Base-by-base conservation (phyloP, 2,888 invertebrate species). In the Podotricha telesiphe region DNA sequence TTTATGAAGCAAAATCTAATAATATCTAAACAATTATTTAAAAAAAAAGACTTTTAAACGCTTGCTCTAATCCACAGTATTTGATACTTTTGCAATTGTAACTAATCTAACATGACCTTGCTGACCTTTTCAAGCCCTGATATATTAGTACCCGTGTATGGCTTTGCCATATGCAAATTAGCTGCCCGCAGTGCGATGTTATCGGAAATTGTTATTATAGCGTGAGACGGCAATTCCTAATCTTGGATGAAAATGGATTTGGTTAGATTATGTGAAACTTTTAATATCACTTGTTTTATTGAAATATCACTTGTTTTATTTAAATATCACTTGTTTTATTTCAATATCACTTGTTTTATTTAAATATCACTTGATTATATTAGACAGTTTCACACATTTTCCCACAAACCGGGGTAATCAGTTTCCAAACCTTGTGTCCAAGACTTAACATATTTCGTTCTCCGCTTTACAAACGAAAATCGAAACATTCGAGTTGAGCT, bases 111-210 rank as follows among this genome's bases (percentile, higher is more conserved):
- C 19, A 15, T 65, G 69, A 69, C 69, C 63, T 70, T 70, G 59
- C 59, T 69, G 65, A 69, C 65, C 61, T 69, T 65, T 69, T 48
- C 53, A 69, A 59, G 65, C 69, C 45, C 37, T 53, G 62, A 62
- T 62, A 62, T 15, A 62, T 62, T 34, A 50, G 19, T 1, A 11
- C 22, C 22, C 42, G 22, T 22, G 45, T 42, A 22, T 17, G 55
- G 34, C 55, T 53, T 28, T 34, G 34, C 34, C 47, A 37, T 50
- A 62, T 62, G 62, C 34, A 62, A 50, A 62, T 34, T 62, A 50
- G 37, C 10, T 37, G 42, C 28, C 62, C 62, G 37, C 62, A 50
- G 15, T 10, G 48, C 11, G 34, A 48, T 34, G 34, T 19, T 62
- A 62, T 62, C 47, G 34, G 34, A 19, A 19, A 48, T 28, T 13